Percentiles rank a stretch among this genome's conserved stretches.
Evolutionary conservation across 2,888 invertebrate species (phyloP).

Genomic region (Gisinianus flammeolus): DNA sequence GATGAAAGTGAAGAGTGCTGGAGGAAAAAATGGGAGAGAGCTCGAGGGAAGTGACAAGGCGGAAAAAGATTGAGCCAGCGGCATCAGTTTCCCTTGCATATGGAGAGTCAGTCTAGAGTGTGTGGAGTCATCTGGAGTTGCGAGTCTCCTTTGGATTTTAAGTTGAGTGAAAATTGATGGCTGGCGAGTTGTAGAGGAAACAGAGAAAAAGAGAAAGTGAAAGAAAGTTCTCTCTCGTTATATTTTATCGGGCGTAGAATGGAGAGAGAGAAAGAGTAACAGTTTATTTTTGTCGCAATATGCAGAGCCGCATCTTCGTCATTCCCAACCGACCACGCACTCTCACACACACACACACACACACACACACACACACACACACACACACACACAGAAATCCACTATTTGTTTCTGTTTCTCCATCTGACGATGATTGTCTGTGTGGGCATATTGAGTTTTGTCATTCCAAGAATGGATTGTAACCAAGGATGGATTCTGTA

Average conservation of each 20-base stretch:
- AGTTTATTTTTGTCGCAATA: too few species aligned
- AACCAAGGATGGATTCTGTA: not conserved
- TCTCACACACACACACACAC: not conserved
- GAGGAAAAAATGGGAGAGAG: too few species aligned
- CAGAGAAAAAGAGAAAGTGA: not conserved
- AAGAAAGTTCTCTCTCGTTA: too few species aligned
- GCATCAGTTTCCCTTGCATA: slow-evolving; percentile 14
- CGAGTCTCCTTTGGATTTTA: slow-evolving; percentile 13
- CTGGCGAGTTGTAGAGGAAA: not conserved
- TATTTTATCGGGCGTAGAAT: not conserved
- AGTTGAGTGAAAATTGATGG: slow-evolving; percentile 30
- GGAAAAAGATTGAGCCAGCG: slow-evolving; percentile 27
- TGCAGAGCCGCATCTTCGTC: not conserved
- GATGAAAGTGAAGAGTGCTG: slow-evolving; percentile 6
- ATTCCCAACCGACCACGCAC: not conserved
- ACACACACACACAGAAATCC: not conserved
- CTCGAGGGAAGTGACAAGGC: slow-evolving; percentile 28
- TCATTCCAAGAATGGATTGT: too few species aligned
- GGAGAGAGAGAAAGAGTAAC: not conserved
- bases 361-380: not conserved
- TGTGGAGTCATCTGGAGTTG: too few species aligned
- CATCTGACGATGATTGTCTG: not conserved
- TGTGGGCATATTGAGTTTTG: not conserved
- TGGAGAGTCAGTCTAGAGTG: not conserved
- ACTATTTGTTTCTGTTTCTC: not conserved